Evolutionary conservation across 2,888 invertebrate genomes (phyloP), one percentile per base, ranked within the genome.

Genomic region (Cyrtodaria siliqua): DNA sequence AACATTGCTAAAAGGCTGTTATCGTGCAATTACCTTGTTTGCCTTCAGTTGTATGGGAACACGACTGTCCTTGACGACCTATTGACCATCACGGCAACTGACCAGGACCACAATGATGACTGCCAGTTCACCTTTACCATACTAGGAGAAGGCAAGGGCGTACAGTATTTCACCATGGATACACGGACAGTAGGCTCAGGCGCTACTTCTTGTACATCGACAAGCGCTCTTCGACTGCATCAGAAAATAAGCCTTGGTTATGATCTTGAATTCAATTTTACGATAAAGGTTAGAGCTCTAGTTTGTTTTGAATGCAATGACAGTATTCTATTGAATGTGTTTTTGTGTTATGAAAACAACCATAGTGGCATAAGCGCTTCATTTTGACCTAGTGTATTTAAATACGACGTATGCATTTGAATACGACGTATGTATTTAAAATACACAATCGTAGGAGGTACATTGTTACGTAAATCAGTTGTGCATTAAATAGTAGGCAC

Each of bases 11-110:
- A n/a, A n/a, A n/a, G n/a, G n/a, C n/a, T n/a, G n/a, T n/a, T n/a
- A n/a, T n/a, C n/a, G n/a, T n/a, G n/a, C n/a, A n/a, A n/a, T n/a
- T n/a, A n/a, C n/a, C n/a, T n/a, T n/a, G n/a, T n/a, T n/a, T n/a
- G n/a, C n/a, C 40, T 44, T 6, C 20, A 44, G 44, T 18, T 44
- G 6, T 44, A 16, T 6, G 44, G n/a, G 8, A 20, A 16, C 44
- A 44, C 44, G 20, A 18, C 44, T 16, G 44, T 44, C n/a, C 16
- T 44, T 20, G 44, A 44, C 3, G 20, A 44, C 3, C 24, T 73
- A n/a, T 42, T 73, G 12, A 50, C 47, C 6, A 33, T 73, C 14
- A 62, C 66, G 6, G 76, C 66, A 0, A 61, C 61, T 14, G 76
- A 76, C 18, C 14, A 2, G 9, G 76, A 76, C 38, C 52, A 56